A percentile compares a stretch with the other conserved stretches of the same genome.
Evolutionary conservation across 2,888 invertebrate genomes (phyloP).

Genomic region (Gymnosoma rotundatum): DNA sequence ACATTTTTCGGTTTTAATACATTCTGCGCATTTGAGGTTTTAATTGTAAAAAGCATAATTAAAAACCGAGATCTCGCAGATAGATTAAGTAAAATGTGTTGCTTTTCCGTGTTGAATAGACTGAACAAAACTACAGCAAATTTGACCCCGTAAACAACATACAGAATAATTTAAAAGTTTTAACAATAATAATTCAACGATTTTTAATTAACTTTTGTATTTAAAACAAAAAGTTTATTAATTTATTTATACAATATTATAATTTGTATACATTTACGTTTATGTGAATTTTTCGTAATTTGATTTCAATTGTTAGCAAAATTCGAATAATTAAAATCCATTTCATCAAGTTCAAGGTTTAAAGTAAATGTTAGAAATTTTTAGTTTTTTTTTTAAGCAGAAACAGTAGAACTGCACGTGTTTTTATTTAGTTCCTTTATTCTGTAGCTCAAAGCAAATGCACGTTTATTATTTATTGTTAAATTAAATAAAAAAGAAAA

Average conservation of each 20-base stretch:
- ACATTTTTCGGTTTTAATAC: no score
- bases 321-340: background rate
- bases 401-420: background rate
- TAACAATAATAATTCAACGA: background rate
- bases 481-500: background rate
- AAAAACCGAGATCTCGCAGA: slow-evolving; percentile 81
- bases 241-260: background rate
- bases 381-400: no score
- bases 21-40: slow-evolving; percentile 81
- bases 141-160: slow-evolving; percentile 81
- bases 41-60: slow-evolving; percentile 77
- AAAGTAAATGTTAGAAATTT: slow-evolving; percentile 6
- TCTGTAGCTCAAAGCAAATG: background rate
- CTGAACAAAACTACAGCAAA: slow-evolving; percentile 76
- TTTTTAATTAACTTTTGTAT: background rate
- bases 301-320: slow-evolving; percentile 34
- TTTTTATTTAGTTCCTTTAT: background rate
- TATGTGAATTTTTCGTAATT: slow-evolving; percentile 44
- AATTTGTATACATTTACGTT: slow-evolving; percentile 24
- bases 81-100: slow-evolving; percentile 78
- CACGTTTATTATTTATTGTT: background rate
- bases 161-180: slow-evolving; percentile 72
- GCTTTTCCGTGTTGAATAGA: slow-evolving; percentile 81
- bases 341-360: slow-evolving; percentile 50
- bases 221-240: background rate